Base-by-base conservation (phyloP, 2,113 vertebrate genomes). In the Trochalopteron elliotii region DNA sequence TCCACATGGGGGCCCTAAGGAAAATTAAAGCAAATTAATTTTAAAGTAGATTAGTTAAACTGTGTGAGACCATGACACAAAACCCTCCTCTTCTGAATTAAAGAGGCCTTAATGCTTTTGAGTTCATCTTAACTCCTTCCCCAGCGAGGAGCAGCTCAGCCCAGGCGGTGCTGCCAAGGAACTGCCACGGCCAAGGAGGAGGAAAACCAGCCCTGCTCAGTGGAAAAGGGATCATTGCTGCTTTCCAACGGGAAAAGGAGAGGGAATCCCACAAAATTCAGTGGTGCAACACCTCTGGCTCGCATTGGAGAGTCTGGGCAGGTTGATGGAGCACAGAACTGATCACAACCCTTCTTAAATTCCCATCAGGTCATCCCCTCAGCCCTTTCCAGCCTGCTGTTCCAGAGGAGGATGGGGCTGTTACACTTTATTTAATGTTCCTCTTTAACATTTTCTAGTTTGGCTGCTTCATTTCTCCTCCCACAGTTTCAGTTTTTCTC, bases 1-100 rank as follows among this genome's bases (percentile, higher is more conserved):
- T 71, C 77, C 95, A 76, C 96, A 94, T 33, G 86, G 89, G 93
- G 77, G 83, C 94, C 89, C 87, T 91, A 75, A 92, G 91, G 94
- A 97, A 96, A 96, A 96, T 96, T 94, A 97, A 97, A 92, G 65
- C 74, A 96, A 95, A 95, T 96, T 96, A 95, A 94, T 96, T 96
- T 97, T 92, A 82, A 95, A 95, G 95, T 35, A 75, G 93, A 93
- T 97, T 94, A 96, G 82, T 95, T 95, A 91, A 96, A 94, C 89
- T 82, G 89, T 79, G 77, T 95, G 89, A 94, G 91, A 84, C 77
- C 83, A 87, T 53, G 91, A 91, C 89, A 95, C 40, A 76, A 79
- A 82, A 84, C 87, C 61, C 65, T 91, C 82, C 85, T 87, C 65
- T 42, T 60, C 77, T 84, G 89, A 71, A 84, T 82, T 89, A 84